Evolutionary conservation across 2,113 vertebrate genomes (phyloP), one percentile per base, ranked within the genome.

Genomic region (Tautogolabrus adspersus): DNA sequence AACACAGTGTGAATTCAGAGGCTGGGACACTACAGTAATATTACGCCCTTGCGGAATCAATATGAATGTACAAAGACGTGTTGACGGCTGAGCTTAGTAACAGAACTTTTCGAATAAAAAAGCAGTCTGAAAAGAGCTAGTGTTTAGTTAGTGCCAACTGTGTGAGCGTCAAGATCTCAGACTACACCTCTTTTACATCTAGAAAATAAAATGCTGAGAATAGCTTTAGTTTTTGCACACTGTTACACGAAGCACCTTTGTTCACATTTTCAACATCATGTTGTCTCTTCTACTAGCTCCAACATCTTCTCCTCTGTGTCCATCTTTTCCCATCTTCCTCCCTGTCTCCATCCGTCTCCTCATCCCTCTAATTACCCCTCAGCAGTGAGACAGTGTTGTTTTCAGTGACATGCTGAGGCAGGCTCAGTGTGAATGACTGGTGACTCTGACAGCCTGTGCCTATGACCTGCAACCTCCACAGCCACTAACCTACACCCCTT

Each of bases 291-390:
- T 1, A 12, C 67, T 42, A 44, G 26, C 42, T 74, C 65, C 10
- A 6, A 47, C 80, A 68, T 51, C 60, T 49, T 66, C 49, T 0
- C 1, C 66, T 56, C 42, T 15, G 1, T 67, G 63, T 84, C 87
- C 81, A 57, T 72, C 22, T 81, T 34, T 55, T 18, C 60, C 62
- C 65, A 42, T 62, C 51, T 1, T 54, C 42, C 8, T 30, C 40
- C 0, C 63, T n/a, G 30, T 19, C 46, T 71, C 72, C 46, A 26
- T 79, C 65, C 40, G 9, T 1, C 79, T 80, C 70, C 78, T 62
- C 79, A 60, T 82, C 75, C 78, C 79, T 51, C 72, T 87, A 90
- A 90, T 90, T 89, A 84, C 56, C 89, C 80, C 68, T 85, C 88
- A 82, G 79, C 76, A 61, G 64, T 10, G 71, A 81, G 84, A 66